Percentiles rank a stretch among this genome's conserved stretches.
Conservation (phyloP, 2,888 invertebrate species). For the Rhimphoctona megacephalus region DNA sequence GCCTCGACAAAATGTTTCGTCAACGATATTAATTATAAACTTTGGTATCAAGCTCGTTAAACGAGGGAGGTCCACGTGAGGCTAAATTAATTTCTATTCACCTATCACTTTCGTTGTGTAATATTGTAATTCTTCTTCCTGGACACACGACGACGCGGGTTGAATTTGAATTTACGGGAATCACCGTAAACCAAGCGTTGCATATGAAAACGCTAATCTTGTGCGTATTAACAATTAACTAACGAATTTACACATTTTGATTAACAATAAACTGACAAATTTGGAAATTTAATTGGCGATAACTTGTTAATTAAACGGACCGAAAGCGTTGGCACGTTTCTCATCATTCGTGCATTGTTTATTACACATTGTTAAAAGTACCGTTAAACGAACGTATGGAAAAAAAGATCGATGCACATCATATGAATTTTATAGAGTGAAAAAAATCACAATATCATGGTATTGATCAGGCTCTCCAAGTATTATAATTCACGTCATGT, state of each 20-base stretch:
- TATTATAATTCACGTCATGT: background rate
- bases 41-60: background rate
- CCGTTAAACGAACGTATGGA: background rate
- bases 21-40: slow-evolving; percentile 27
- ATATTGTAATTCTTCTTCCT: background rate
- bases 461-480: no score
- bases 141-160: background rate
- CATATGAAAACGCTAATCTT: background rate
- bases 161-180: slow-evolving; percentile 15
- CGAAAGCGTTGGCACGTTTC: background rate
- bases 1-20: background rate
- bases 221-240: background rate
- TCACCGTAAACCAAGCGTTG: background rate
- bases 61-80: slow-evolving; percentile 3
- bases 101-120: background rate
- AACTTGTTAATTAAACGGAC: background rate
- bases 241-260: background rate
- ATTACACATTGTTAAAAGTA: background rate
- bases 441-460: no score
- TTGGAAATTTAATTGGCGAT: slow-evolving; percentile 12
- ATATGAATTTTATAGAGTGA: background rate
- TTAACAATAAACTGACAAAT: background rate
- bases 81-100: slow-evolving; percentile 37
- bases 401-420: background rate
- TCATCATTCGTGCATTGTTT: background rate